These are phyloP conservation scores for Eciton burchellii DNA, from an alignment of 1,140 invertebrate species.

Conservation along the genomic window DNA sequence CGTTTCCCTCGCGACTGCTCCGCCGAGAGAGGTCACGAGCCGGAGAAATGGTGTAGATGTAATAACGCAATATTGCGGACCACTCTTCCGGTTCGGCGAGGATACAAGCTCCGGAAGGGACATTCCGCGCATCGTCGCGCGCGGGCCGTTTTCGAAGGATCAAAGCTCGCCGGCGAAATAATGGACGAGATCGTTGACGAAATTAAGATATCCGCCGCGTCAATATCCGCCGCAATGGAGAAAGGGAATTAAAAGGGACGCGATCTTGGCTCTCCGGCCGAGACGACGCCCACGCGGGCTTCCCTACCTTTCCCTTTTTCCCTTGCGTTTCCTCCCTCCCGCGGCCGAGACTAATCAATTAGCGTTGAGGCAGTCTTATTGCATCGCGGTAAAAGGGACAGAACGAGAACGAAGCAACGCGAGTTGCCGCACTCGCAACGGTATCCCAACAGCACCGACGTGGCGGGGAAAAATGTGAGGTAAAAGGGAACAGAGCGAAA, in stretches of 20 bases:
- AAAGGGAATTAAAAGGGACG: conserved; percentile 19
- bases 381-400: not conserved
- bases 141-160: conserved; percentile 25
- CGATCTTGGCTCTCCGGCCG: conserved; percentile 30
- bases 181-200: conserved; percentile 36
- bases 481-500: conserved; percentile 29
- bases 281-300: not conserved
- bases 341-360: conserved; percentile 42
- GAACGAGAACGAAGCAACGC: conserved; percentile 14
- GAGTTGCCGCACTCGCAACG: not conserved
- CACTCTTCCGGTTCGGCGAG: not conserved
- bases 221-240: conserved; percentile 17
- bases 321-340: no score
- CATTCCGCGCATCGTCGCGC: not conserved
- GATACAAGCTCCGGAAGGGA: conserved; percentile 6
- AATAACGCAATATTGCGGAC: conserved; percentile 58
- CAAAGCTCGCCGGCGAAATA: conserved; percentile 44
- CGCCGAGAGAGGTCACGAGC: not conserved
- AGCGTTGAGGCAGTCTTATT: conserved; percentile 43
- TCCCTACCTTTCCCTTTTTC: not conserved
- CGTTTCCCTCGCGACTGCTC: conserved; percentile 6
- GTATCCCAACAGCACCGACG: not conserved
- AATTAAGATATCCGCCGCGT: conserved; percentile 35
- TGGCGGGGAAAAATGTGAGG: not conserved
- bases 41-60: conserved; percentile 48